Base-by-base conservation (phyloP, 2,113 vertebrate species). In the Pterocles burchelli region DNA sequence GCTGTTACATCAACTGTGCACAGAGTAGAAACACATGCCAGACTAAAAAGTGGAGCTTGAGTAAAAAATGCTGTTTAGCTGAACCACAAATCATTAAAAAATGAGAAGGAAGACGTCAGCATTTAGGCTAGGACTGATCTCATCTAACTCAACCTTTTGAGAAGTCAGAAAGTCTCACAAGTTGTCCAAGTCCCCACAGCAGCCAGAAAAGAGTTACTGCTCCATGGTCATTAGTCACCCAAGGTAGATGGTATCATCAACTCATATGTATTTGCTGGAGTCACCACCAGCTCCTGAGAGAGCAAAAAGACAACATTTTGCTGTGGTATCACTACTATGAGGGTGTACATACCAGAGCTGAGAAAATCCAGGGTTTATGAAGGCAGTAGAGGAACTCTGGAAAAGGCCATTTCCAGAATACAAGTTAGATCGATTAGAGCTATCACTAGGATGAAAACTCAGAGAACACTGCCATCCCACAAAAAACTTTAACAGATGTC, bases 21-120 rank as follows among this genome's bases (percentile, higher is more conserved):
- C n/a, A 79, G 72, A 82, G 41, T 21, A 83, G 71, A 91, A 94
- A 91, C 46, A 93, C 26, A 71, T 57, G 76, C 41, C 88, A 89
- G 65, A 85, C 36, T 89, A 65, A 72, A 78, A 94, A 57, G n/a
- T 8, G 21, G 41, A 94, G 36, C 28, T 61, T 29, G 61, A 94
- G 25, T 82, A 29, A 87, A 88, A 94, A 93, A 70, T 9, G 18
- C 26, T 84, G 26, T 88, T 84, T 49, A 85, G 68, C 19, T 63
- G 43, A 91, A 92, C n/a, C 34, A 74, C 26, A 58, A 57, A 70
- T 48, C 41, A 90, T 54, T 49, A 78, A 84, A 81, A 91, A 65
- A 75, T 14, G 9, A 59, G 54, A 66, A 88, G 14, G 3, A 88
- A 41, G 55, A 89, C 4, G 33, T 63, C 76, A 89, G 68, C 49